Percentiles rank a stretch among this genome's conserved stretches.
Conservation (phyloP, 2,113 vertebrate genomes). For the Trichomycterus rosablanca region DNA sequence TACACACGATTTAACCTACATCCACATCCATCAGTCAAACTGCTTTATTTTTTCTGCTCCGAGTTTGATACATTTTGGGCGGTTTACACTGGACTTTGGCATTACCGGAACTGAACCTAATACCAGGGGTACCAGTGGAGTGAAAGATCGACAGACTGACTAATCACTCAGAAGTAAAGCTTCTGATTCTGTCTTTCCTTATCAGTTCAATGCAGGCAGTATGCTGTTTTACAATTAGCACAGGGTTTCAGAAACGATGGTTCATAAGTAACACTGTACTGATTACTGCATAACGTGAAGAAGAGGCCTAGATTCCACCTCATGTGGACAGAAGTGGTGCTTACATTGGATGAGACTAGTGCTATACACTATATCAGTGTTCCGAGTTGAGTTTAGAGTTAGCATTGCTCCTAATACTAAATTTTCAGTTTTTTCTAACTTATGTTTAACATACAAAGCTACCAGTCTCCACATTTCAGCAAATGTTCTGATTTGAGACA, state of each 20-base stretch:
- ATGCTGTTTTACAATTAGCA: neutral
- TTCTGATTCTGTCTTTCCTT: neutral
- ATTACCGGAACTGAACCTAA: neutral
- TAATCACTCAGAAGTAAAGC: neutral
- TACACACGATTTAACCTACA: too few species aligned
- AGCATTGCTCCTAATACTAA: too few species aligned
- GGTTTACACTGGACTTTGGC: constrained; percentile 17
- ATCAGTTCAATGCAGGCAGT: neutral
- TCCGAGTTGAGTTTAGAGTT: too few species aligned
- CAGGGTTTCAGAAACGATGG: neutral
- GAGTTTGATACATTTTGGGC: neutral
- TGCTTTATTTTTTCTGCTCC: neutral
- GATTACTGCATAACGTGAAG: neutral
- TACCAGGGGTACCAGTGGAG: neutral
- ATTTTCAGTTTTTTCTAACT: too few species aligned
- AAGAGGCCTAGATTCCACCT: neutral
- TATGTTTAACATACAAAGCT: too few species aligned
- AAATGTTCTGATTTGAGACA: too few species aligned
- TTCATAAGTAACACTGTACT: neutral
- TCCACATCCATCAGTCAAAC: neutral
- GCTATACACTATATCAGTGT: too few species aligned
- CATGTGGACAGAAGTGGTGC: neutral
- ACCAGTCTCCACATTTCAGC: too few species aligned
- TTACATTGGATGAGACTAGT: neutral
- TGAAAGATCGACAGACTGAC: neutral